Evolutionary conservation across 2,888 invertebrate species (phyloP), one percentile per base, ranked within the genome.

Genomic region (Mesochorus sp.): DNA sequence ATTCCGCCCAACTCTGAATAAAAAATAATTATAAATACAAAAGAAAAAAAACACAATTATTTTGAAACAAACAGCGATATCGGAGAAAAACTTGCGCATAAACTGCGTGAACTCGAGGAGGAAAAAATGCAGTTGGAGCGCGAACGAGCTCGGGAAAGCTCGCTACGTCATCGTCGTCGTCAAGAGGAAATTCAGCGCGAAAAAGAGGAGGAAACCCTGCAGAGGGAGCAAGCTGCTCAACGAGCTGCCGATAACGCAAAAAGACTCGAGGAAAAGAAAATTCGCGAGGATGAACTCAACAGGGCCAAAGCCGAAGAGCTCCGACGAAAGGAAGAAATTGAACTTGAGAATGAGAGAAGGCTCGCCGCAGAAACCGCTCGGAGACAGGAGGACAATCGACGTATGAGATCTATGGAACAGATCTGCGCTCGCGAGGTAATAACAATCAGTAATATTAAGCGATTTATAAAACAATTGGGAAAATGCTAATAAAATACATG

Each of bases 341-440:
- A 88, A 71, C 87, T 88, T 90, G 68, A 71, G 28, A 80, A 93
- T 83, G 85, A 92, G 44, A 86, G 87, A 59, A 84, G 86, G 53
- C 82, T 79, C 19, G 82, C 84, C 8, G 89, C 89, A 66, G 66
- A 66, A 26, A 28, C 39, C 8, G 90, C 75, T 83, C 85, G 87
- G 12, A 84, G 86, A 14, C 89, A 91, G n/a, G 91, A 93, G 79
- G 92, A 93, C 21, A 91, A 89, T 77, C 93, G 94, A 85, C 66
- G 66, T 17, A 93, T 94, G 82, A 93, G 93, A 78, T 92, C 92
- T 73, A 93, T 94, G 83, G 94, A 95, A 37, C 94, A 94, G 87
- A 92, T 94, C 77, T 93, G 94, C 70, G 94, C 94, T 80, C 94
- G 94, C 88, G 95, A 95, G 92, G 94, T 94, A 91, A 88, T n/a